phyloP scores from a whole-genome alignment of 2,888 invertebrate genomes.

The Acronicta leporina region DNA sequence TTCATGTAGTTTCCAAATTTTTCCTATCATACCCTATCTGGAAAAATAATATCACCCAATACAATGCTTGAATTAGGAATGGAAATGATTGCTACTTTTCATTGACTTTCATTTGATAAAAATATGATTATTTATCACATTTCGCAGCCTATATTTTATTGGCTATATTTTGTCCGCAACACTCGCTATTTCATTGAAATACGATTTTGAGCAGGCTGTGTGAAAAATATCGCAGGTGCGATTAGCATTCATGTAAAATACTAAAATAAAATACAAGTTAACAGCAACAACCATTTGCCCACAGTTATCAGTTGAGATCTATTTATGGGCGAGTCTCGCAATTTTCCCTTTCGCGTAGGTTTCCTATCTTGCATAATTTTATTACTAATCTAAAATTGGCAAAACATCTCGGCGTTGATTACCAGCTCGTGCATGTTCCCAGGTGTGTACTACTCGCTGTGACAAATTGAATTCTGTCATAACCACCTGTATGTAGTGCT shows the following conservation, averaged over 20 bases:
- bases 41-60: neutral
- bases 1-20: no score
- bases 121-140: no score
- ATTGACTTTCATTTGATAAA: no score
- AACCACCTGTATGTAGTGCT: conserved; percentile 27
- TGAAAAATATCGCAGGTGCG: no score
- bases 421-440: conserved; percentile 25
- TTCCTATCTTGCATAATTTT: conserved; percentile 40
- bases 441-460: conserved; percentile 36
- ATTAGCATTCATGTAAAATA: conserved; percentile 17
- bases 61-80: conserved; percentile 8
- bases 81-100: no score
- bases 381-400: conserved; percentile 30
- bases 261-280: no score
- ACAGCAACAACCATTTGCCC: conserved; percentile 13
- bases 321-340: conserved; percentile 30
- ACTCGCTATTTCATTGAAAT: no score
- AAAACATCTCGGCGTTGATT: conserved; percentile 39
- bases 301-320: conserved; percentile 34
- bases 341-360: conserved; percentile 40
- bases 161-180: no score
- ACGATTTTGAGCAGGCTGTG: no score
- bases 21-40: neutral
- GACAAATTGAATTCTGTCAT: conserved; percentile 52
- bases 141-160: no score